Conservation (phyloP, 2,797 vertebrate genomes). For the Alca torda region DNA sequence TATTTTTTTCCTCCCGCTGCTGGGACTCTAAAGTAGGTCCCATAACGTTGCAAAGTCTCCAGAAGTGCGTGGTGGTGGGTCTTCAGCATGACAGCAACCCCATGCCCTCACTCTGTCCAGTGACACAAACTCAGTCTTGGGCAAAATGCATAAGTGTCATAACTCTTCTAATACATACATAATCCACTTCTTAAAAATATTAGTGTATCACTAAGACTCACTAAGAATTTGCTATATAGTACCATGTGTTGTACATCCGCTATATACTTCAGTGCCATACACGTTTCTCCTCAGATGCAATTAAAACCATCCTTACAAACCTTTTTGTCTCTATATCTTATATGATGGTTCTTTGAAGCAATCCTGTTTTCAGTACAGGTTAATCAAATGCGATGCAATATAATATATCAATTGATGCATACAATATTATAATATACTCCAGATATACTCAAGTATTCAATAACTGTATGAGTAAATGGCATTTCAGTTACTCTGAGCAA, state of each 20-base stretch:
- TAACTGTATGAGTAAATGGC: not conserved
- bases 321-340: not conserved
- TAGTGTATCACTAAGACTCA: fast-evolving
- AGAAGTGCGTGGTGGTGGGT: not conserved
- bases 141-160: not conserved
- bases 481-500: not conserved
- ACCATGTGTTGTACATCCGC: not conserved
- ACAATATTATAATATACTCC: not conserved
- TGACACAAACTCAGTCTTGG: not conserved
- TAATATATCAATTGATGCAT: not conserved
- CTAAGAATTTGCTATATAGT: not conserved
- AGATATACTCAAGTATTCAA: not conserved
- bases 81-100: not conserved
- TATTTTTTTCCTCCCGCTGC: not conserved
- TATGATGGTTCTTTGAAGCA: not conserved
- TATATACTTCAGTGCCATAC: not conserved
- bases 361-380: not conserved
- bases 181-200: not conserved
- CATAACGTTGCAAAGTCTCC: not conserved
- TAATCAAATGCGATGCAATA: not conserved
- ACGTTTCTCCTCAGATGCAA: not conserved
- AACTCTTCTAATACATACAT: not conserved
- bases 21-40: not conserved
- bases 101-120: not conserved
- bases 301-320: not conserved